Conservation (phyloP, 2,113 vertebrate species). For the Pteronura brasiliensis region DNA sequence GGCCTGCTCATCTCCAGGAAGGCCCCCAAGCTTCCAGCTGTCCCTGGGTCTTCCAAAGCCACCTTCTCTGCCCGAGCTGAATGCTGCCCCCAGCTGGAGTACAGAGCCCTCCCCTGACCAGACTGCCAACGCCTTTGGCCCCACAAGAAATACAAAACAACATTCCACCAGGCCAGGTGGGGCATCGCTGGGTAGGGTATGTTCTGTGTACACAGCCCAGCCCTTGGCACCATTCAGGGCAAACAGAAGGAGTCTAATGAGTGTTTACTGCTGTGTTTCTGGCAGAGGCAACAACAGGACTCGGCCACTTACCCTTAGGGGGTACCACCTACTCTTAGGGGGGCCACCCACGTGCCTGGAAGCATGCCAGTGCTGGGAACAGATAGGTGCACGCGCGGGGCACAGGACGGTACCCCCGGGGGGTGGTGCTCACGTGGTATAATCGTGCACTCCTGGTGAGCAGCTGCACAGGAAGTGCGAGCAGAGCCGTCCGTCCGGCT, state of each 20-base stretch:
- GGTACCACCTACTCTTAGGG: neutral
- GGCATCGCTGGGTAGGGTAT: fast-evolving
- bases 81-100: too few relatives aligned
- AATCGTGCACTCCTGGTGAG: neutral
- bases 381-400: fast-evolving
- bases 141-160: neutral
- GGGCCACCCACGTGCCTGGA: fast-evolving
- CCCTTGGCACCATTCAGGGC: neutral
- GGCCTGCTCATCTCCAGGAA: neutral
- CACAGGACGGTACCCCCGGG: neutral
- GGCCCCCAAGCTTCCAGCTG: neutral
- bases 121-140: neutral
- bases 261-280: neutral
- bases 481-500: neutral
- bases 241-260: neutral
- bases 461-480: neutral
- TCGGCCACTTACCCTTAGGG: neutral
- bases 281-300: neutral
- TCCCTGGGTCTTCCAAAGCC: neutral
- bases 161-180: fast-evolving
- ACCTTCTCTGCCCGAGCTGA: too few relatives aligned
- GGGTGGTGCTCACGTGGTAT: neutral
- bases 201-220: neutral
- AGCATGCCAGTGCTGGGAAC: fast-evolving
- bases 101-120: neutral